phyloP scores from a whole-genome alignment of 1,140 invertebrate species.

The Brachionus calyciflorus region DNA sequence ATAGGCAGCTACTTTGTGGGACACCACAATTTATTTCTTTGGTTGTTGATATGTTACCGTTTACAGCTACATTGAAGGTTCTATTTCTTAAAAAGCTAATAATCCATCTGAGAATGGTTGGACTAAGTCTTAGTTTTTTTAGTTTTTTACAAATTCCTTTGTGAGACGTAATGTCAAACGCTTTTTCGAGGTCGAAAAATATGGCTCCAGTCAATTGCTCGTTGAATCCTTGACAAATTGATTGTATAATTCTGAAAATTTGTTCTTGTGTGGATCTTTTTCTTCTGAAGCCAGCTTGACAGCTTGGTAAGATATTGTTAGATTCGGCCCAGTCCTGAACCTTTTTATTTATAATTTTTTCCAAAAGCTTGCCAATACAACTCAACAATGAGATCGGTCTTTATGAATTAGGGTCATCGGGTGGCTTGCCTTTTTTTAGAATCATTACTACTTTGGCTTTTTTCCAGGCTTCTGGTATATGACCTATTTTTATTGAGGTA shows the following conservation, averaged over 20 bases:
- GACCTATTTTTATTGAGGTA: neutral
- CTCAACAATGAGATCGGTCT: slow-evolving; percentile 48
- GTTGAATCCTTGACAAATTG: slow-evolving; percentile 53
- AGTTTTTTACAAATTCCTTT: slow-evolving; percentile 55
- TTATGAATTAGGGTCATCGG: slow-evolving; percentile 24
- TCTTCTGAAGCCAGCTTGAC: slow-evolving; percentile 52
- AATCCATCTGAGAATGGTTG: neutral
- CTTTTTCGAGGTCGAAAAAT: slow-evolving; percentile 58
- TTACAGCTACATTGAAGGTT: neutral
- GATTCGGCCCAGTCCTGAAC: slow-evolving; percentile 25
- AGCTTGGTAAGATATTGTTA: neutral
- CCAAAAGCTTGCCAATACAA: slow-evolving; percentile 46
- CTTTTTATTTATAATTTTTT: slow-evolving; percentile 46
- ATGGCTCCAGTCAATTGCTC: slow-evolving; percentile 51
- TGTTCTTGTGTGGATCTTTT: slow-evolving; percentile 55
- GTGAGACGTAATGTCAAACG: slow-evolving; percentile 58
- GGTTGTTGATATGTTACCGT: too few species aligned
- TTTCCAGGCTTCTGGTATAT: slow-evolving; percentile 47
- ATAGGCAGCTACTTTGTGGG: too few species aligned
- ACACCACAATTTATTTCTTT: too few species aligned
- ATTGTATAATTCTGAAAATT: slow-evolving; percentile 53
- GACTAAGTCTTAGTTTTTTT: neutral
- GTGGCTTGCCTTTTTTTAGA: slow-evolving; percentile 48
- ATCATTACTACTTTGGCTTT: too few species aligned
- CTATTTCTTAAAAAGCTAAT: neutral